phyloP scores from a whole-genome alignment of 1,140 invertebrate genomes.

The Pseudomyrmex dendroicus region DNA sequence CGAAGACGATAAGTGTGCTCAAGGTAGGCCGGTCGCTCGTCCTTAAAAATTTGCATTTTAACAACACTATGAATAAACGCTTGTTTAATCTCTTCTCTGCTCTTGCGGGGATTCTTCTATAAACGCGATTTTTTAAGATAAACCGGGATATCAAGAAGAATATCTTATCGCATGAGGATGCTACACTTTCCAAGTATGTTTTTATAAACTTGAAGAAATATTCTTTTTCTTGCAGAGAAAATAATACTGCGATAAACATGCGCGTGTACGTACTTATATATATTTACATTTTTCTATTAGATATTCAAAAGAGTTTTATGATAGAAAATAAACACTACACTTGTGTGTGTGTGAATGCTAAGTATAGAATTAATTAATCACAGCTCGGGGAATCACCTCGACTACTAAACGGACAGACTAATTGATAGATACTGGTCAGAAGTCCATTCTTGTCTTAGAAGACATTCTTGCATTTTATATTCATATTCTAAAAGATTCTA shows the following conservation, averaged over 20 bases:
- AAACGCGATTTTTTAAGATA: not conserved
- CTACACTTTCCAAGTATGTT: too few species aligned
- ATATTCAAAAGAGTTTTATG: too few species aligned
- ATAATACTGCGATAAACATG: too few species aligned
- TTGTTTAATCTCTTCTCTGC: not conserved
- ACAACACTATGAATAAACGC: not conserved
- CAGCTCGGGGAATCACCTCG: not conserved
- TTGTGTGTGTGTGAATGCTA: not conserved
- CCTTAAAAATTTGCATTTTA: slow-evolving; percentile 25
- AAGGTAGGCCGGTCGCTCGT: slow-evolving; percentile 39
- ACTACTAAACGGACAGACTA: slow-evolving; percentile 10
- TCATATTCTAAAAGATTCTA: too few species aligned
- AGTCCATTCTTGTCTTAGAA: not conserved
- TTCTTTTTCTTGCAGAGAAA: too few species aligned
- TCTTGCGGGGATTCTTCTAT: not conserved
- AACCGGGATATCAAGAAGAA: not conserved
- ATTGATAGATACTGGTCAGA: slow-evolving; percentile 1
- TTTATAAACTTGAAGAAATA: too few species aligned
- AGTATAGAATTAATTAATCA: slow-evolving; percentile 12
- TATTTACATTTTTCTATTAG: too few species aligned
- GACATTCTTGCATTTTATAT: slow-evolving; percentile 10
- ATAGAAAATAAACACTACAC: not conserved
- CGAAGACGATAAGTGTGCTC: slow-evolving; percentile 2
- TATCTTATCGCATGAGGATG: not conserved
- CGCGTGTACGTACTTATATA: too few species aligned